Evolutionary conservation across 2,888 invertebrate species (phyloP).

Genomic region (Tetropium fuscum): DNA sequence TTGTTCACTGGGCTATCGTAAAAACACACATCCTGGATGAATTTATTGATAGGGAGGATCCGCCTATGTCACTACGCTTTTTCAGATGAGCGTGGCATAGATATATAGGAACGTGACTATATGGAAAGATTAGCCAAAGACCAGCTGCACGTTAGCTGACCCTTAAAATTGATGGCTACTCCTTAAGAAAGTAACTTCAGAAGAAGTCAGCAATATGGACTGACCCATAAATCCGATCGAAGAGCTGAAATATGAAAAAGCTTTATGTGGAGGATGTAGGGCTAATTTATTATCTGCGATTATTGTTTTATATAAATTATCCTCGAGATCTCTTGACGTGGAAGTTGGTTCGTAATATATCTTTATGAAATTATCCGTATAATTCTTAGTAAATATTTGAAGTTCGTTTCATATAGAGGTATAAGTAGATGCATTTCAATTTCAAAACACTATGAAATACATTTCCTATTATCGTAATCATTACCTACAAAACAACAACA

Average conservation of each 20-base stretch:
- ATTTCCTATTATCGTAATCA: no score
- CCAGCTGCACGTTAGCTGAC: slow-evolving; percentile 35
- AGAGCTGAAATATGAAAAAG: slow-evolving; percentile 34
- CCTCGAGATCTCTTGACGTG: slow-evolving; percentile 4
- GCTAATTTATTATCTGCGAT: slow-evolving; percentile 27
- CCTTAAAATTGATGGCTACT: slow-evolving; percentile 45
- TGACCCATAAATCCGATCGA: slow-evolving; percentile 39
- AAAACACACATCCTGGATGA: no score
- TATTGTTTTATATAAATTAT: slow-evolving; percentile 27
- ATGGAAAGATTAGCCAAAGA: slow-evolving; percentile 41
- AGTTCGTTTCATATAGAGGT: no score
- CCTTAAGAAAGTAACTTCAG: slow-evolving; percentile 38
- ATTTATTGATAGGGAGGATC: slow-evolving; percentile 1
- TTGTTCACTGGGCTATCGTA: no score
- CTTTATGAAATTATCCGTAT: no score
- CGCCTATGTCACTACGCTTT: slow-evolving; percentile 12
- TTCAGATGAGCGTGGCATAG: slow-evolving; percentile 17
- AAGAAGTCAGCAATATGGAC: slow-evolving; percentile 42
- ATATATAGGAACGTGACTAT: slow-evolving; percentile 43
- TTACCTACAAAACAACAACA: no score
- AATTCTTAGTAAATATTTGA: no score
- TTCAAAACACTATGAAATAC: no score
- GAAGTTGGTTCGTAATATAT: no score
- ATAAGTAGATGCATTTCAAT: no score
- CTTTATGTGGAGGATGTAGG: slow-evolving; percentile 28